Base-by-base conservation (phyloP, 2,113 vertebrate species). In the Trichomycterus rosablanca region DNA sequence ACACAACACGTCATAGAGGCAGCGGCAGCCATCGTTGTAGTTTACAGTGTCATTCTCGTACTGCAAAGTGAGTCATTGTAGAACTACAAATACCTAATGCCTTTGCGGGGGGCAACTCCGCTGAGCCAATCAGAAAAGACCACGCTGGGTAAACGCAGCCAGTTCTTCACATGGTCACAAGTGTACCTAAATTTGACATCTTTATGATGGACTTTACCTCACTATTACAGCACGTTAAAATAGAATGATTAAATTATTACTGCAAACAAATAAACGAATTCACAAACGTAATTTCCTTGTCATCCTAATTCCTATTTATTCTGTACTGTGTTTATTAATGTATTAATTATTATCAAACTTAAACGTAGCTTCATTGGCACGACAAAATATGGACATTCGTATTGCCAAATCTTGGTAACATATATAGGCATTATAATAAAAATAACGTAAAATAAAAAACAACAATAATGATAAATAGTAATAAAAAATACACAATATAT, bases 61-160 rank as follows among this genome's bases (percentile, higher is more conserved):
- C 1, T 18, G 2, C 0, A 3, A 1, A 0, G 1, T 3, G 14
- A 7, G 2, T 0, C 0, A 1, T 0, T 1, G 1, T 15, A 14
- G 43, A 26, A 87, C 83, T 80, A 81, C 83, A 83, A 69, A 20
- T 58, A 63, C 80, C 78, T 24, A 2, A 19, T 9, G 7, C 6
- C 40, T 14, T 10, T 4, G 11, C 3, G 2, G 9, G 4, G 10
- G 10, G 24, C 16, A 15, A 18, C 11, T 7, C 0, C 1, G 14
- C 5, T 1, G 30, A 66, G 50, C 87, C 85, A 88, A 88, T 87
- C 74, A 68, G 52, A 19, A 14, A 2, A 72, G 55, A 82, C 67
- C 87, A 88, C 87, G 87, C 74, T 73, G 40, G 75, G 32, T 20
- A 68, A 72, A 7, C 1, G 42, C 56, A 26, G 37, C 3, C n/a